Evolutionary conservation across 2,797 vertebrate genomes (phyloP).

Genomic region (Gambelia wislizenii): DNA sequence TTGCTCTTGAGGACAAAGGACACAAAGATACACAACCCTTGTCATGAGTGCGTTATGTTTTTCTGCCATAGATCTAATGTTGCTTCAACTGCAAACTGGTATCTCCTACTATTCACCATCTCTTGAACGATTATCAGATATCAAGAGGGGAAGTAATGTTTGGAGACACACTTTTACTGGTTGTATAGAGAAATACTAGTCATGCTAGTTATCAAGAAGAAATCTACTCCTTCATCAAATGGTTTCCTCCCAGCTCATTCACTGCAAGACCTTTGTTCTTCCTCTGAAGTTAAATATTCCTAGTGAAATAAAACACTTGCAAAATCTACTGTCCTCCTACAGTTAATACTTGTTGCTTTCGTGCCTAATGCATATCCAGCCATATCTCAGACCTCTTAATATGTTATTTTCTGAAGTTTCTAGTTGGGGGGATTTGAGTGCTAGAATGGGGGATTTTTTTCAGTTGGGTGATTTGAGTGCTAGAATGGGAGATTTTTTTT

Average conservation of each 20-base stretch:
- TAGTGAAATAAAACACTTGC: not conserved
- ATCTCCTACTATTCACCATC: not conserved
- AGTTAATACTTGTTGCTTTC: not conserved
- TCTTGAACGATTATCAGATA: not conserved
- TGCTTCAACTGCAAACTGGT: too few relatives aligned
- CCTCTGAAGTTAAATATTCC: too few relatives aligned
- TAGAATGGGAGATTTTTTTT: not conserved
- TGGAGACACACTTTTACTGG: not conserved
- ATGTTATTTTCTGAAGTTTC: not conserved
- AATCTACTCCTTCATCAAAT: too few relatives aligned
- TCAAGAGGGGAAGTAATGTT: not conserved
- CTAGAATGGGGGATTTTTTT: not conserved
- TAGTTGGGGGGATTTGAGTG: not conserved
- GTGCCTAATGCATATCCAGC: too few relatives aligned
- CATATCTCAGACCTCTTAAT: not conserved
- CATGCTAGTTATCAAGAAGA: not conserved
- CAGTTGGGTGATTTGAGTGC: not conserved
- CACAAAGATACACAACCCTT: not conserved
- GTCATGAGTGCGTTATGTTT: too few relatives aligned
- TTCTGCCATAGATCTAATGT: too few relatives aligned
- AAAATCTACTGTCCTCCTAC: not conserved
- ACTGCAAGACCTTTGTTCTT: too few relatives aligned
- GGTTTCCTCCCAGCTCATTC: too few relatives aligned
- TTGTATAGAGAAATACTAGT: not conserved
- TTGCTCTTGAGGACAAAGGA: too few relatives aligned